Evolutionary conservation across 30 jellyfish, hydroid and myxozoan species (phyloP).

Genomic region (Hydra vulgaris): DNA sequence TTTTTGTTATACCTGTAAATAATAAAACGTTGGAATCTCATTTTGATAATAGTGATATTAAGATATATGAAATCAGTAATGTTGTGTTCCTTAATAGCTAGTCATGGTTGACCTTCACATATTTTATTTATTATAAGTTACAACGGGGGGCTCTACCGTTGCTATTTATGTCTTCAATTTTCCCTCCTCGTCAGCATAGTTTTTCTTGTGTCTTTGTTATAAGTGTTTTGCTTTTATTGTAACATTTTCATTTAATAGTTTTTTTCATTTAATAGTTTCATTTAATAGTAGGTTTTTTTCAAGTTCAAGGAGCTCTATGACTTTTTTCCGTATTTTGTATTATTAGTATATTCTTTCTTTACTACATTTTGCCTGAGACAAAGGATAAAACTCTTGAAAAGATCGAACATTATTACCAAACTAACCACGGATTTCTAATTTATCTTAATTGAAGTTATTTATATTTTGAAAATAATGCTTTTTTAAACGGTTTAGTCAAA

Average conservation of each 20-base stretch:
- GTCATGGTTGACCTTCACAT: background rate
- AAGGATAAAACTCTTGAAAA: background rate
- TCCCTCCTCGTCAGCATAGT: conserved; percentile 18
- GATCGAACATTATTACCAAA: background rate
- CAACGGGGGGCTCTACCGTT: conserved; percentile 31
- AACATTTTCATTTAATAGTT: background rate
- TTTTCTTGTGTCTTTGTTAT: conserved; percentile 5
- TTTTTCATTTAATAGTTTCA: too few relatives aligned
- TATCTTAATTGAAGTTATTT: background rate
- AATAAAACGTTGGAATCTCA: background rate
- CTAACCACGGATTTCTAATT: background rate
- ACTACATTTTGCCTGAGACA: background rate
- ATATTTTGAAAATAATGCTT: too few relatives aligned
- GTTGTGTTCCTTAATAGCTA: background rate
- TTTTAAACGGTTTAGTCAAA: too few relatives aligned
- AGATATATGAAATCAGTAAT: too few relatives aligned
- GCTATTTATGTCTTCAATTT: conserved; percentile 17
- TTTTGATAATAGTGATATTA: too few relatives aligned
- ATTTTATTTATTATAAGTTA: background rate
- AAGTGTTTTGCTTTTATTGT: background rate
- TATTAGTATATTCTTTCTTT: background rate
- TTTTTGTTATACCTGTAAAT: background rate
- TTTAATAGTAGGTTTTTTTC: background rate
- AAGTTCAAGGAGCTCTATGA: conserved; percentile 10
- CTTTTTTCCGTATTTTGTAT: background rate